Evolutionary conservation across 2,797 vertebrate species (phyloP).

Genomic region (Peromyscus aztecus): DNA sequence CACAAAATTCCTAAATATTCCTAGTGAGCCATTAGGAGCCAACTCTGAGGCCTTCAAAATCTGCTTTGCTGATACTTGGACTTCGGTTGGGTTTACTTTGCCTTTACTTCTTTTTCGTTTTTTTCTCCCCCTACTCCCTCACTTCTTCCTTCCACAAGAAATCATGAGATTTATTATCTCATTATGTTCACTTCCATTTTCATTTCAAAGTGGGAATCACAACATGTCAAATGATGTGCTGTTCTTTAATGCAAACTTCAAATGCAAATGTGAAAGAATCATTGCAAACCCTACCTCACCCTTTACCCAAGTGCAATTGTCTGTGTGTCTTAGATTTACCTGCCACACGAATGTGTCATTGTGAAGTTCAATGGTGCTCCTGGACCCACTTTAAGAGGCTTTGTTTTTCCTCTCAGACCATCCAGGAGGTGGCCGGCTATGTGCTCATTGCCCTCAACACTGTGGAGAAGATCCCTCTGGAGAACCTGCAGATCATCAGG

Average conservation of each 20-base stretch:
- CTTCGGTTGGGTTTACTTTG: not conserved
- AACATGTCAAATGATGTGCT: rapidly evolving
- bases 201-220: not conserved
- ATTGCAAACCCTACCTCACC: rapidly evolving
- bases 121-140: too few species aligned
- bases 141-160: not conserved
- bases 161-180: not conserved
- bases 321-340: rapidly evolving
- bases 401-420: constrained; percentile 88
- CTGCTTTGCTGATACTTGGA: not conserved
- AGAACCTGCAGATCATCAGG: constrained; percentile 96
- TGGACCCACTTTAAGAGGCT: not conserved
- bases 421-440: constrained; percentile 97
- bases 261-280: not conserved
- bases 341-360: rapidly evolving
- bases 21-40: not conserved
- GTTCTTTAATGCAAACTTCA: too few species aligned
- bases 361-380: not conserved
- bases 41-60: not conserved
- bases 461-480: constrained; percentile 92
- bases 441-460: constrained; percentile 95
- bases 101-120: not conserved
- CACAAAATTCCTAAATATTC: not conserved
- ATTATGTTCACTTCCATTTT: not conserved
- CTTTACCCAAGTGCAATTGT: rapidly evolving